Evolutionary conservation across 2,113 vertebrate genomes (phyloP).

Genomic region (Callocephalon fimbriatum): DNA sequence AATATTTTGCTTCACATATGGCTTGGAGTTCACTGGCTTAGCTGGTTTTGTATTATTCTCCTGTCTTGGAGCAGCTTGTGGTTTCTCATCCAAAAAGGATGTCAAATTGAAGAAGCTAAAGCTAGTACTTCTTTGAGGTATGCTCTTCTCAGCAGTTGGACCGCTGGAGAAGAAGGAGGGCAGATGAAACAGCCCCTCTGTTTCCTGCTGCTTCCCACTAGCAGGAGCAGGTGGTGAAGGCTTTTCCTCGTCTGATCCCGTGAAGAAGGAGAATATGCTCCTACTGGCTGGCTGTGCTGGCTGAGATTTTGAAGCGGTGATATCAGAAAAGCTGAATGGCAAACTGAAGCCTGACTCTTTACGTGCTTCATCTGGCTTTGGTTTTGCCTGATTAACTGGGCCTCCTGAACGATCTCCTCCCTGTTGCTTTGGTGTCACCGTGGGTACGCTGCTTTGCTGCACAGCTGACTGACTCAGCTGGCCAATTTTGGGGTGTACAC

Average conservation of each 20-base stretch:
- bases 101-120: constrained; percentile 85
- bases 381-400: constrained; percentile 6
- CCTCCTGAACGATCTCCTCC: background rate
- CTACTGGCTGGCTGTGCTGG: constrained; percentile 66
- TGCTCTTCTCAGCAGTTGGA: constrained; percentile 72
- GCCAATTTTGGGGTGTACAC: background rate
- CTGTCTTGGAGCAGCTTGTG: constrained; percentile 44
- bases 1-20: background rate
- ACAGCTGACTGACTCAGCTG: background rate
- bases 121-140: constrained; percentile 74
- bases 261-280: constrained; percentile 85
- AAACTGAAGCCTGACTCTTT: constrained; percentile 80
- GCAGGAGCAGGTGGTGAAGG: constrained; percentile 49
- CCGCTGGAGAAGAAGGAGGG: constrained; percentile 83
- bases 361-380: constrained; percentile 62
- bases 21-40: constrained; percentile 17
- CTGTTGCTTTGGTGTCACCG: background rate
- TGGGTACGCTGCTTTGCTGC: background rate
- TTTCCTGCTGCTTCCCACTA: constrained; percentile 62
- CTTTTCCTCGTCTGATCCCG: constrained; percentile 66
- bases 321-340: constrained; percentile 74
- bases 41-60: background rate
- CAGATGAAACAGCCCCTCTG: constrained; percentile 82
- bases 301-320: constrained; percentile 52
- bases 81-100: constrained; percentile 85